Conservation (phyloP, 2,113 vertebrate genomes). For the Cynopterus brachyotis region DNA sequence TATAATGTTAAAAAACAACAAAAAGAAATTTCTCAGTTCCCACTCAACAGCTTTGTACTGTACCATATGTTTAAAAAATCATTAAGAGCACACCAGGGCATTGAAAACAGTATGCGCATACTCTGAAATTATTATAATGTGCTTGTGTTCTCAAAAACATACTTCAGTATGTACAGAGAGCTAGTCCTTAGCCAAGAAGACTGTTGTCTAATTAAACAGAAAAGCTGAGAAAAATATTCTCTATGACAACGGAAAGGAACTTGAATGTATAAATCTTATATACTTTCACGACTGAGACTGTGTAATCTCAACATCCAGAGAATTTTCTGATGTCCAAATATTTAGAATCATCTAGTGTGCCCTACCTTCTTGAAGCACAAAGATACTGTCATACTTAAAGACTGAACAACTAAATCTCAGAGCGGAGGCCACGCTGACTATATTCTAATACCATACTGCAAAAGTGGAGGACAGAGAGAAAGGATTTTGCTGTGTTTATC, state of each 20-base stretch:
- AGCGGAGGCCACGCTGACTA: neutral
- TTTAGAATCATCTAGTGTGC: neutral
- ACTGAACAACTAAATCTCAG: neutral
- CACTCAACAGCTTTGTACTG: conserved; percentile 16
- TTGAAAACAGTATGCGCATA: neutral
- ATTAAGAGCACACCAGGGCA: conserved; percentile 40
- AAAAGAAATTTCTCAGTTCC: conserved; percentile 48
- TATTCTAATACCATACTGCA: neutral
- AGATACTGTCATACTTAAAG: neutral
- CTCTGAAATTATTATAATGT: neutral
- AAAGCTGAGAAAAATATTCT: neutral
- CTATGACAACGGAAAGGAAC: neutral
- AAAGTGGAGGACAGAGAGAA: neutral
- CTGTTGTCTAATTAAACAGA: neutral
- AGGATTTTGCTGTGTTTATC: neutral
- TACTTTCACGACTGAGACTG: neutral
- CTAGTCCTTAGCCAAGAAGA: neutral
- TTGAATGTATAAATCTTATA: neutral
- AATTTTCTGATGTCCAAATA: neutral
- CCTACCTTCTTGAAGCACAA: neutral
- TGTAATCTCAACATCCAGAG: neutral
- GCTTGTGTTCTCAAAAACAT: neutral
- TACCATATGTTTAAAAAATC: conserved; percentile 55
- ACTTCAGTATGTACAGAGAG: neutral
- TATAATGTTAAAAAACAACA: conserved; percentile 27